Conservation (phyloP, 2,113 vertebrate species). For the Dipodomys stephensi region DNA sequence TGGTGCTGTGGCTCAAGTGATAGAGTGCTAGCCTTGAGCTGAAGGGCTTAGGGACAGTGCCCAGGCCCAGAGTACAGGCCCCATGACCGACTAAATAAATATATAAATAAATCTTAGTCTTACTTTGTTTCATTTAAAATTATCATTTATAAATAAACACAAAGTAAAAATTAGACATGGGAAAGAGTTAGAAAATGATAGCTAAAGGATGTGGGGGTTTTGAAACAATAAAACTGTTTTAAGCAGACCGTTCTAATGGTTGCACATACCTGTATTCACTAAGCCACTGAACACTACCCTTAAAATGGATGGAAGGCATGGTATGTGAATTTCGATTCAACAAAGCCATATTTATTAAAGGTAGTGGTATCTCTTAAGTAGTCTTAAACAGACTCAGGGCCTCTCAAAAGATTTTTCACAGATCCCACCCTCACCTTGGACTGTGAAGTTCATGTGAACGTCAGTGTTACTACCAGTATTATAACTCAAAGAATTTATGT, state of each 20-base stretch:
- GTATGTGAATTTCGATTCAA: background rate
- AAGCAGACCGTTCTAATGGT: background rate
- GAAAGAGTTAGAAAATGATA: background rate
- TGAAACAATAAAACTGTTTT: background rate
- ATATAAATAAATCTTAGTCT: background rate
- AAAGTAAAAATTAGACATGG: background rate
- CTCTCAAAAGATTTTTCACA: background rate
- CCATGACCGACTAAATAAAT: too few relatives aligned
- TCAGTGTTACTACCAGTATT: background rate
- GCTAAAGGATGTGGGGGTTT: background rate
- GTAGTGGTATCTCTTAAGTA: background rate
- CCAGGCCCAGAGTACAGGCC: too few relatives aligned
- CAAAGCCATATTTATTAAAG: background rate
- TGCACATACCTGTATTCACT: background rate
- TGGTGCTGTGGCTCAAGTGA: too few relatives aligned
- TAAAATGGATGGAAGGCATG: background rate
- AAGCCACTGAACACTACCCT: background rate
- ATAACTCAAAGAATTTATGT: background rate
- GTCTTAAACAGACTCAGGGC: background rate
- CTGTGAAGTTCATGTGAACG: accelerated
- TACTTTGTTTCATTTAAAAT: background rate
- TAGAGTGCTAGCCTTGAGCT: too few relatives aligned
- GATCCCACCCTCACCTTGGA: background rate
- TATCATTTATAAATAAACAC: background rate
- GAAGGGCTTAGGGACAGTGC: too few relatives aligned